Evolutionary conservation across 2,888 invertebrate genomes (phyloP).

Genomic region (Ceraclea dissimilis): DNA sequence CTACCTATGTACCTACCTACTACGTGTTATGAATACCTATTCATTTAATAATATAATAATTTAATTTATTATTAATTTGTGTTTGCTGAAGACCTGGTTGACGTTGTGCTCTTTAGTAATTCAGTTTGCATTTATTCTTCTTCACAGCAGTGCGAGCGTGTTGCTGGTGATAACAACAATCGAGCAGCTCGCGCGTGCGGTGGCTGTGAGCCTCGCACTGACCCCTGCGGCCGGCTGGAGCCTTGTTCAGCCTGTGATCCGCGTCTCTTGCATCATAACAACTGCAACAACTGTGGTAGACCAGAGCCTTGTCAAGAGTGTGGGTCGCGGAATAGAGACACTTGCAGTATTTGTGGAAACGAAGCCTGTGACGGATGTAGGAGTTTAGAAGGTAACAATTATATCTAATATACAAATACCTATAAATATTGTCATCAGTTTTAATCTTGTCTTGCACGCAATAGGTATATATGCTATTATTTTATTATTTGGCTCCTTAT

Average conservation of each 20-base stretch:
- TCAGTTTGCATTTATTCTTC: not conserved
- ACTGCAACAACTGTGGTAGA: conserved; percentile 31
- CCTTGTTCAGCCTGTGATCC: conserved; percentile 27
- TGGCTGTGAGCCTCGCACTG: conserved; percentile 38
- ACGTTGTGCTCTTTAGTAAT: not conserved
- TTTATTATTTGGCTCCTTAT: too few species aligned
- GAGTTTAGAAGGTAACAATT: not conserved
- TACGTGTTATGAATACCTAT: too few species aligned
- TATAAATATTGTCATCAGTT: too few species aligned
- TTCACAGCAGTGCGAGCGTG: conserved; percentile 54
- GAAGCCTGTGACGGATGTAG: conserved; percentile 32
- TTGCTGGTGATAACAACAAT: conserved; percentile 30
- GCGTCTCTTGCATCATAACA: conserved; percentile 24
- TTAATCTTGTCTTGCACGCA: too few species aligned
- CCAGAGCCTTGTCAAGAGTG: conserved; percentile 36
- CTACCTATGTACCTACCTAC: too few species aligned
- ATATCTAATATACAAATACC: too few species aligned
- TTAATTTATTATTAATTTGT: too few species aligned
- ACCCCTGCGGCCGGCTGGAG: conserved; percentile 32
- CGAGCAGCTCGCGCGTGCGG: conserved; percentile 21
- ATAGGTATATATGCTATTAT: too few species aligned
- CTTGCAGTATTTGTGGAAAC: conserved; percentile 82
- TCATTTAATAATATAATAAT: too few species aligned
- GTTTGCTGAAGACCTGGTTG: too few species aligned
- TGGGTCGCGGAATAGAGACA: conserved; percentile 49